Evolutionary conservation across 2,797 vertebrate genomes (phyloP).

Genomic region (Acanthurus tractus): DNA sequence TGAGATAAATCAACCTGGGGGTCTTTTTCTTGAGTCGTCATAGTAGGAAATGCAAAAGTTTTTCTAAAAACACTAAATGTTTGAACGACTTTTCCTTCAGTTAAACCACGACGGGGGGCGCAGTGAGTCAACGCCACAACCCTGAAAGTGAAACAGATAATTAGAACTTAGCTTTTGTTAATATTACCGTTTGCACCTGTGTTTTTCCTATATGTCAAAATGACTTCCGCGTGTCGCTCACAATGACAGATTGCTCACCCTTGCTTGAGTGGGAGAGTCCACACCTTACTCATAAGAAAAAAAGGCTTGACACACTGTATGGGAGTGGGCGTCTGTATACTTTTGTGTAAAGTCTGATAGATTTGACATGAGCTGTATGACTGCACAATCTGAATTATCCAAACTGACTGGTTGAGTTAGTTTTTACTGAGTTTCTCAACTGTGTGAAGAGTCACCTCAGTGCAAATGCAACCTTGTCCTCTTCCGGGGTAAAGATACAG

Average conservation of each 20-base stretch:
- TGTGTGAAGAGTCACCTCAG: not conserved
- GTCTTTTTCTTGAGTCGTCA: not conserved
- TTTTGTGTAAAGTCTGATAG: not conserved
- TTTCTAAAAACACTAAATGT: too few species aligned
- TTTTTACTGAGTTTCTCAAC: constrained; percentile 31
- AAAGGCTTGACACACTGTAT: not conserved
- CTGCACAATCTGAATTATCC: not conserved
- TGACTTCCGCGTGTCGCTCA: not conserved
- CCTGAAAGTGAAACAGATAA: not conserved
- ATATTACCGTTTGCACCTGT: not conserved
- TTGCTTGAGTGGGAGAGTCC: not conserved
- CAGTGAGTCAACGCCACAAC: not conserved
- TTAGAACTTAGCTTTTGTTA: not conserved
- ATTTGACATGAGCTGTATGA: not conserved
- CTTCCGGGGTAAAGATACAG: not conserved
- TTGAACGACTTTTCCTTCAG: too few species aligned
- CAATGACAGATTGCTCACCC: constrained; percentile 10
- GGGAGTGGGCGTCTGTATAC: not conserved
- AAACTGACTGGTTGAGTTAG: constrained; percentile 38
- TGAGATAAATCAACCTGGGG: not conserved
- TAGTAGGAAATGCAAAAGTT: too few species aligned
- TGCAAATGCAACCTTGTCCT: not conserved
- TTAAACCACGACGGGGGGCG: too few species aligned
- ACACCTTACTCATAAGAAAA: not conserved
- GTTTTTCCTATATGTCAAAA: not conserved